Percentiles rank a stretch among this genome's conserved stretches.
These are phyloP conservation scores for Calcarius ornatus DNA, from an alignment of 2,113 vertebrate species.

Conservation along the genomic window DNA sequence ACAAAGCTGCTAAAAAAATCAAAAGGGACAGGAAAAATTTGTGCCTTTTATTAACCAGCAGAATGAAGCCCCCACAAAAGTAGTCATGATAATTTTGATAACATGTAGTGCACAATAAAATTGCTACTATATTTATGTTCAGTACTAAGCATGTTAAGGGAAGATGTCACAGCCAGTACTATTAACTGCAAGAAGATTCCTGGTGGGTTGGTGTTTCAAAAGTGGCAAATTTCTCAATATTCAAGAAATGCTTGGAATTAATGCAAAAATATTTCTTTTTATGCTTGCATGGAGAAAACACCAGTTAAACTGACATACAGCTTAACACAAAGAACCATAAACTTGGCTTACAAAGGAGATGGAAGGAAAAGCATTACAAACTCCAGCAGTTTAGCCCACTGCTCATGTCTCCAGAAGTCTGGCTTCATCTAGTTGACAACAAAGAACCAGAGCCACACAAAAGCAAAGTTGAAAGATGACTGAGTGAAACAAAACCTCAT, in stretches of 20 bases:
- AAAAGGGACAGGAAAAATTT: not conserved
- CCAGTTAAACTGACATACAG: not conserved
- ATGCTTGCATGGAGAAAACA: not conserved
- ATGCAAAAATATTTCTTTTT: not conserved
- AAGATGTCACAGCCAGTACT: not conserved
- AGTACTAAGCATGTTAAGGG: not conserved
- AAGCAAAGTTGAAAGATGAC: not conserved
- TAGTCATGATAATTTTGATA: not conserved
- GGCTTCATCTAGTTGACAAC: not conserved
- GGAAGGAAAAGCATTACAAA: not conserved
- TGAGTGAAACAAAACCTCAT: not conserved
- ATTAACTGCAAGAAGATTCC: not conserved
- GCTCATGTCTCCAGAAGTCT: not conserved
- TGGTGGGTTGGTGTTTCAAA: not conserved
- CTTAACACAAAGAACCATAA: not conserved
- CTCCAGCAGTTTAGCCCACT: not conserved
- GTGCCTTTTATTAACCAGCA: not conserved
- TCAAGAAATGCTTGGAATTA: not conserved
- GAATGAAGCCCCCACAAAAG: not conserved
- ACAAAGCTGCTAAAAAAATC: not conserved
- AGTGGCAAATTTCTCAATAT: not conserved
- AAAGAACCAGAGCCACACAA: not conserved
- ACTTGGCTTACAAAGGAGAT: not conserved
- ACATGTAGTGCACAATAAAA: not conserved
- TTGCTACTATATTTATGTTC: not conserved